These are phyloP conservation scores for Colius striatus DNA, from an alignment of 2,113 vertebrate species.

Conservation along the genomic window DNA sequence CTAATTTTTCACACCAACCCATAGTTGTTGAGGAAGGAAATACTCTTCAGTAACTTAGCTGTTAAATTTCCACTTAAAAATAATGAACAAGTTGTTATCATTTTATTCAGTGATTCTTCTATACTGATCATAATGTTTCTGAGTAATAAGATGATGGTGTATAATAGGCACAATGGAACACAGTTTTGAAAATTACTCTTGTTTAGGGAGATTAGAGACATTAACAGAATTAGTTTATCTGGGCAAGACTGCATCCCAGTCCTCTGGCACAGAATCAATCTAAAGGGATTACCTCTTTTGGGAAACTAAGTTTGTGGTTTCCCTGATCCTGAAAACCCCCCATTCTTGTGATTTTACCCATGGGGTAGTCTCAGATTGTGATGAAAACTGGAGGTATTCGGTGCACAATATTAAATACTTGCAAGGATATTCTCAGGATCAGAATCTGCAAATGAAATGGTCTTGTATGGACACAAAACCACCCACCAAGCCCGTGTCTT, in stretches of 20 bases:
- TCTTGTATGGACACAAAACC: neutral
- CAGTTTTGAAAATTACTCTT: neutral
- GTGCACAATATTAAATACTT: neutral
- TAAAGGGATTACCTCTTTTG: neutral
- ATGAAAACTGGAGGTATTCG: neutral
- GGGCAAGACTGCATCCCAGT: neutral
- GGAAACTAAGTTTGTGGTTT: neutral
- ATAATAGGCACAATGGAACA: neutral
- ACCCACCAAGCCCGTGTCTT: neutral
- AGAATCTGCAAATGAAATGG: neutral
- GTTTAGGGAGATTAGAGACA: neutral
- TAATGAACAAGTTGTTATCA: neutral
- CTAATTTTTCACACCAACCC: neutral
- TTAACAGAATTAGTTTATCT: neutral
- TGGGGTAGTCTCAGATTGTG: neutral
- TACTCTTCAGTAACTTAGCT: neutral
- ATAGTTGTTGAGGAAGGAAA: neutral
- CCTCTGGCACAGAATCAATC: neutral
- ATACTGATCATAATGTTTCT: neutral
- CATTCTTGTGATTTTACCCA: neutral
- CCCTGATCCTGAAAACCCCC: neutral
- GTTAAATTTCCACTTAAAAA: neutral
- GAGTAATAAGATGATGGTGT: neutral
- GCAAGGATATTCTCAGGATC: neutral
- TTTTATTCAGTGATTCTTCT: neutral